Evolutionary conservation across 2,888 invertebrate genomes (phyloP), one percentile per base, ranked within the genome.

Genomic region (Dysmachus trigonus): DNA sequence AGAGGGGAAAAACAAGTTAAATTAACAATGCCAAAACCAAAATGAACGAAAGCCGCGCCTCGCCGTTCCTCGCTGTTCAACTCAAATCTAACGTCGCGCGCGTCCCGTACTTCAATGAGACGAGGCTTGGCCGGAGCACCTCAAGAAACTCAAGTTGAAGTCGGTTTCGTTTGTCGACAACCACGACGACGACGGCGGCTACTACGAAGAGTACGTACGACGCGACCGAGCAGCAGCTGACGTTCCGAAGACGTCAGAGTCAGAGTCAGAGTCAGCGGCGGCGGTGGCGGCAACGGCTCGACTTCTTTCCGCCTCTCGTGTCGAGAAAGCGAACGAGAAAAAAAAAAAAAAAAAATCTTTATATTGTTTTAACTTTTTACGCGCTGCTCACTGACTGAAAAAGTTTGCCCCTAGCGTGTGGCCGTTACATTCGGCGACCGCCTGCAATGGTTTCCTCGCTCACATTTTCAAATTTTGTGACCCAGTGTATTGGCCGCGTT

Each of bases 101-200:
- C 89, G 89, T 88, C 88, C 88, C 88, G 88, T 86, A 88, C 89
- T 88, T 88, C 88, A 89, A 89, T 89, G 89, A 89, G 85, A 86
- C 87, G 87, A 87, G 86, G 77, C 76, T 53, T 33, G 35, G 47
- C 71, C 81, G 33, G 81, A 82, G 22, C 33, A 83, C 83, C 81
- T 82, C 83, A 83, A 83, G 83, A 83, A 83, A 83, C 72, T 83
- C 83, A 81, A 81, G 81, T 62, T 33, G 83, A 83, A 83, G 38
- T 27, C 22, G 35, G 27, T 47, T 38, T 27, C 22, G 35, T 15
- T 47, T 38, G 62, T 22, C 62, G 47, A 47, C 47, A 47, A 18
- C 18, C 22, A 10, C 62, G 62, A 22, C 62, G 22, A 27, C 47
- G 79, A 35, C 81, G 51, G 13, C 86, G 15, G 13, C 22, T 35